Evolutionary conservation across 2,888 invertebrate genomes (phyloP), one percentile per base, ranked within the genome.

Genomic region (Chloroclystis v-ata): DNA sequence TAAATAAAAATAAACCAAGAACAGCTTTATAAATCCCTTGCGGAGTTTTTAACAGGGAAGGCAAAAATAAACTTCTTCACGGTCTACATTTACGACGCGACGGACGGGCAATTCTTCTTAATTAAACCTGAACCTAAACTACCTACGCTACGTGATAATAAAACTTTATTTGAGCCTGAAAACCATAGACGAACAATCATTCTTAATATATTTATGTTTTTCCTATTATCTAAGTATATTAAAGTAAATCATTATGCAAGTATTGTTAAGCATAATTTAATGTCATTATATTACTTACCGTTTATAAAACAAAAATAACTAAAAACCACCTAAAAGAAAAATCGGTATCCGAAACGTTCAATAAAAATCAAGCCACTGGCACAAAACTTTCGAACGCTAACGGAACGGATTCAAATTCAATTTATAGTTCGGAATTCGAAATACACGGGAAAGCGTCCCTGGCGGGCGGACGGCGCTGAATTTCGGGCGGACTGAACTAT

Each of bases 401-500:
- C 65, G 59, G 65, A 59, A 62, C 65, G 59, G 64, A 72, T 67
- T 57, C 44, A 63, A 75, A 75, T 72, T 59, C 66, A 75, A 75
- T 75, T 47, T 49, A 52, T 71, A 76, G 77, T 80, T 77, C 75
- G 76, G 55, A 70, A 69, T 69, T 69, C 67, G 71, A 65, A 73
- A 60, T 37, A 67, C 75, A 77, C 78, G 76, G 72, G 67, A 70
- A 72, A 69, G 49, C 65, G 72, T 64, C 58, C 63, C 69, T 72
- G 63, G 76, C 85, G 84, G 73, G 78, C 78, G 76, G 63, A 65
- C 76, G 57, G 65, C 68, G 59, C 69, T 67, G 65, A 69, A 69
- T 77, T 81, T 72, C 75, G 78, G 76, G 54, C 69, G 69, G 68
- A 84, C 84, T 85, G 83, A 43, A 14, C 13, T 14, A 33, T 77